Percentiles rank a stretch among this genome's conserved stretches.
These are phyloP conservation scores for Crocallis elinguaria DNA, from an alignment of 2,888 invertebrate species.

Conservation along the genomic window DNA sequence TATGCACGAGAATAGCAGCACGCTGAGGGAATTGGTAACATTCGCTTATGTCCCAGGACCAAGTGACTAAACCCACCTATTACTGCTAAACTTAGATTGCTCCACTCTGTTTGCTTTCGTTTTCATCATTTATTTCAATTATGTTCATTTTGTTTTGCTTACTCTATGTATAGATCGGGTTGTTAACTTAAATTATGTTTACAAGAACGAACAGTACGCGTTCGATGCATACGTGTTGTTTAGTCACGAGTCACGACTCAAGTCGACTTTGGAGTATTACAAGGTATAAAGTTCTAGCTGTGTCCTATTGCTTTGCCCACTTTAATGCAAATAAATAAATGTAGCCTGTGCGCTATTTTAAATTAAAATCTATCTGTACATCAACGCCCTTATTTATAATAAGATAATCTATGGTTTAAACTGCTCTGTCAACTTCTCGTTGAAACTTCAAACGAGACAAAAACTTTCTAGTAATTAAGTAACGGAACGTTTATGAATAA, in stretches of 20 bases:
- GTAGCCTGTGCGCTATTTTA: too few relatives aligned
- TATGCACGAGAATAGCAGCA: slow-evolving; percentile 73
- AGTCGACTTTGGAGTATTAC: neutral
- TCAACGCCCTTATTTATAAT: too few relatives aligned
- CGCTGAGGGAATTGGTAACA: slow-evolving; percentile 62
- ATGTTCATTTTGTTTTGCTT: slow-evolving; percentile 27
- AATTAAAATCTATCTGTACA: too few relatives aligned
- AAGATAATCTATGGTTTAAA: too few relatives aligned
- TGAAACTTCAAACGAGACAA: too few relatives aligned
- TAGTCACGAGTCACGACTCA: neutral
- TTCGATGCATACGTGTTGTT: neutral
- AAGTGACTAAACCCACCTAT: slow-evolving; percentile 37
- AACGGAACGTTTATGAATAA: too few relatives aligned
- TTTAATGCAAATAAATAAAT: too few relatives aligned
- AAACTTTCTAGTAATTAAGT: too few relatives aligned
- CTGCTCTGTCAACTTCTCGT: too few relatives aligned
- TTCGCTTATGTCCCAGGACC: slow-evolving; percentile 40
- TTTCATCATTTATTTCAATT: slow-evolving; percentile 38
- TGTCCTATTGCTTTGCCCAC: too few relatives aligned
- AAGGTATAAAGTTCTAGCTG: too few relatives aligned
- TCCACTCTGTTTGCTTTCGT: slow-evolving; percentile 31
- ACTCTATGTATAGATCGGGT: slow-evolving; percentile 16
- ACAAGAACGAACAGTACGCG: neutral
- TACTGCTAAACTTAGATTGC: slow-evolving; percentile 33
- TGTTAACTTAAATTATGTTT: slow-evolving; percentile 14